phyloP scores from a whole-genome alignment of 1,140 invertebrate genomes.

The Triops longicaudatus region DNA sequence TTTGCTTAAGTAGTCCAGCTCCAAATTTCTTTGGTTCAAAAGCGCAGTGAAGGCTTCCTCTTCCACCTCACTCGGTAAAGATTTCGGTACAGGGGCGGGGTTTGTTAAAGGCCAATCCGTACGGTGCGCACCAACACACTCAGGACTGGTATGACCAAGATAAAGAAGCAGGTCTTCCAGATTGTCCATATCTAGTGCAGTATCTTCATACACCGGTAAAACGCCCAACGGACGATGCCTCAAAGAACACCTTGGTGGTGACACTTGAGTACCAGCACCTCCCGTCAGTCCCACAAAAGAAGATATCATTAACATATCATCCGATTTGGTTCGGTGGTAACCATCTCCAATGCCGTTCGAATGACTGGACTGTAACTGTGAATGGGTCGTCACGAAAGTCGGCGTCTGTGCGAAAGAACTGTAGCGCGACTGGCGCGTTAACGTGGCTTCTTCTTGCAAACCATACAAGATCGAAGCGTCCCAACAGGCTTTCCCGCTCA shows the following conservation, averaged over 20 bases:
- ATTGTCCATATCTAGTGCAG: constrained; percentile 81
- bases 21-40: constrained; percentile 65
- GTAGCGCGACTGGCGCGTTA: constrained; percentile 18
- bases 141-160: constrained; percentile 83
- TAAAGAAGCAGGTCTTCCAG: constrained; percentile 84
- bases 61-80: constrained; percentile 58
- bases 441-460: constrained; percentile 35
- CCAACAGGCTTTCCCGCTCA: constrained; percentile 96
- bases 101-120: constrained; percentile 59
- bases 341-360: constrained; percentile 15
- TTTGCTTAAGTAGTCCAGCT: constrained; percentile 56
- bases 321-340: neutral
- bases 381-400: neutral
- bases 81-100: constrained; percentile 51
- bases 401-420: neutral
- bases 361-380: neutral
- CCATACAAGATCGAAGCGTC: constrained; percentile 80
- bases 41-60: constrained; percentile 75
- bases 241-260: constrained; percentile 54
- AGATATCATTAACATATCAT: constrained; percentile 30
- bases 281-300: constrained; percentile 31
- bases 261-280: constrained; percentile 34
- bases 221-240: constrained; percentile 60
- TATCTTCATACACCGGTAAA: constrained; percentile 69
- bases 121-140: constrained; percentile 59